These are phyloP conservation scores for Drosophila infuscata DNA, from an alignment of 2,888 invertebrate species.

Conservation along the genomic window DNA sequence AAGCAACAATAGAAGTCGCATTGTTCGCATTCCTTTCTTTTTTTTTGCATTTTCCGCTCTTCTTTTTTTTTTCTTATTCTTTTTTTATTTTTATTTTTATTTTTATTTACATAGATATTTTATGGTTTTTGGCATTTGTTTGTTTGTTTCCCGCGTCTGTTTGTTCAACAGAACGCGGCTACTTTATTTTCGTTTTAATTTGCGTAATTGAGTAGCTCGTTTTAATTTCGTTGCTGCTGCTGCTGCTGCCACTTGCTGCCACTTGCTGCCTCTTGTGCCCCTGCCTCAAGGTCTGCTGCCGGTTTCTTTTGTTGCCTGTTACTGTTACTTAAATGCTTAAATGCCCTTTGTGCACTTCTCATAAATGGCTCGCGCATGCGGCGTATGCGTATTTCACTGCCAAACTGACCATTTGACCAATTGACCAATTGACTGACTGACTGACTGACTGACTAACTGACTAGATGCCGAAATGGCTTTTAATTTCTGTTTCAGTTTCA, in stretches of 20 bases:
- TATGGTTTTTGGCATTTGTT: conserved; percentile 47
- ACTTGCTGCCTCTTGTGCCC: not conserved
- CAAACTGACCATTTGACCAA: conserved; percentile 40
- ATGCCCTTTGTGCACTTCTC: conserved; percentile 37
- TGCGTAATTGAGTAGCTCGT: conserved; percentile 80
- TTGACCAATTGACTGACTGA: conserved; percentile 13
- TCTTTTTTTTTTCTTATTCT: conserved; percentile 19
- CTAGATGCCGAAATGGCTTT: conserved; percentile 18
- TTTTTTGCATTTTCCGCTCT: not conserved
- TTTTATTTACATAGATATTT: conserved; percentile 46
- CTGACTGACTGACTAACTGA: conserved; percentile 4
- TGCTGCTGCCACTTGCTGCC: not conserved
- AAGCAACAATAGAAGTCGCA: conserved; percentile 33
- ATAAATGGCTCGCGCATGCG: conserved; percentile 53
- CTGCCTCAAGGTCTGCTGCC: not conserved
- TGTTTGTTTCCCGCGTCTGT: conserved; percentile 41
- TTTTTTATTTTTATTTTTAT: not conserved
- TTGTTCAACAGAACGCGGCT: conserved; percentile 54
- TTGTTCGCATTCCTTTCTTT: conserved; percentile 57
- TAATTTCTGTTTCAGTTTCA: conserved; percentile 27
- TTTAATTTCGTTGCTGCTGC: conserved; percentile 61
- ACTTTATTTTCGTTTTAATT: conserved; percentile 77
- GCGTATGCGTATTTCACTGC: conserved; percentile 48
- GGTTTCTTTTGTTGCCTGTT: conserved; percentile 12
- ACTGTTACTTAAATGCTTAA: not conserved